These are phyloP conservation scores for Anorthoa munda DNA, from an alignment of 2,888 invertebrate genomes.

Conservation along the genomic window DNA sequence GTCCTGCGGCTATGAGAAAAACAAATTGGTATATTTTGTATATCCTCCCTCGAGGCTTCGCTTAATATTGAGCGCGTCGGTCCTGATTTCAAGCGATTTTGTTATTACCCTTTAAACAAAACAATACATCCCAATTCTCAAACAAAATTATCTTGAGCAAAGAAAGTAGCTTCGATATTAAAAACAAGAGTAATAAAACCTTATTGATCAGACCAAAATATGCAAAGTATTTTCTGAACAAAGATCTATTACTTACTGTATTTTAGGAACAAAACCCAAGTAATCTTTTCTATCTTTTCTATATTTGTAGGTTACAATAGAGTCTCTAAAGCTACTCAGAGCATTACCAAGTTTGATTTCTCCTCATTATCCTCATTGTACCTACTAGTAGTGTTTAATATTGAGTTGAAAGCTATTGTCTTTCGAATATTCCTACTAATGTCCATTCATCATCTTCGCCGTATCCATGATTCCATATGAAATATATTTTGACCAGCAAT, in stretches of 20 bases:
- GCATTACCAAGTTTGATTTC: not conserved
- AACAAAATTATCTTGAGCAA: constrained; percentile 23
- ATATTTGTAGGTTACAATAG: too few relatives aligned
- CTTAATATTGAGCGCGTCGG: constrained; percentile 54
- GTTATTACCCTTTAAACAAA: constrained; percentile 47
- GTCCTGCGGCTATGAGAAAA: constrained; percentile 80
- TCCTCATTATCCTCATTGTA: too few relatives aligned
- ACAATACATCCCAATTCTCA: constrained; percentile 22
- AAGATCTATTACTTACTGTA: not conserved
- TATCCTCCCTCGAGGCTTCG: constrained; percentile 71
- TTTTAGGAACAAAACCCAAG: not conserved
- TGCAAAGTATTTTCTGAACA: not conserved
- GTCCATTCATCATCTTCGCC: too few relatives aligned
- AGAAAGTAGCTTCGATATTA: not conserved
- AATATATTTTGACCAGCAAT: too few relatives aligned
- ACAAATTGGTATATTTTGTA: constrained; percentile 80
- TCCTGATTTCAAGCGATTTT: constrained; percentile 50
- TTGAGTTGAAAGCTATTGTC: too few relatives aligned
- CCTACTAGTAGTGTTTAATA: too few relatives aligned
- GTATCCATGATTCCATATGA: too few relatives aligned
- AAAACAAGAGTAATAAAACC: constrained; percentile 8
- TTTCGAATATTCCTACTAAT: too few relatives aligned
- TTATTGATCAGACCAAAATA: not conserved
- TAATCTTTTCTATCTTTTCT: not conserved
- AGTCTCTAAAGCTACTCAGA: not conserved